A percentile compares a stretch with the other conserved stretches of the same genome.
phyloP scores from a whole-genome alignment of 1,140 invertebrate species.

The Bombus fervidus region DNA sequence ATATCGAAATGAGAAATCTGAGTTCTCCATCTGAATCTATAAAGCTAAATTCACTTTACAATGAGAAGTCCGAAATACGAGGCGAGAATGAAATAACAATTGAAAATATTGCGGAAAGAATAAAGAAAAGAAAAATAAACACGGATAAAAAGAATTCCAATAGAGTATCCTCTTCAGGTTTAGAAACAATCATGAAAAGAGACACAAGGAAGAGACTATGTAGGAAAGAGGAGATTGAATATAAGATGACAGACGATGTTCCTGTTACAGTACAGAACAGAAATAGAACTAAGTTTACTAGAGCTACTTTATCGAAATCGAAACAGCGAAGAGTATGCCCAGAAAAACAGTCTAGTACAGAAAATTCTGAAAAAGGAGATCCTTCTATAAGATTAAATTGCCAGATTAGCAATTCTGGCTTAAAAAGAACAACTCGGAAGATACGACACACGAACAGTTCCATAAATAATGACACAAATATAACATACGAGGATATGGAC shows the following conservation, averaged over 20 bases:
- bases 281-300: constrained; percentile 39
- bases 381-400: background rate
- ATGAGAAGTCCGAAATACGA: constrained; percentile 25
- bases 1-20: constrained; percentile 17
- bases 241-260: background rate
- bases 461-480: constrained; percentile 9
- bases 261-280: constrained; percentile 29
- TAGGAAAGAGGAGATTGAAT: constrained; percentile 27
- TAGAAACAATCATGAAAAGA: constrained; percentile 5
- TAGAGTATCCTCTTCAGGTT: background rate
- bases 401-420: constrained; percentile 1
- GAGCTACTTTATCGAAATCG: constrained; percentile 29
- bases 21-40: constrained; percentile 2
- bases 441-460: constrained; percentile 22
- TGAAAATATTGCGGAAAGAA: constrained; percentile 79
- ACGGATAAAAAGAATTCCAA: constrained; percentile 32
- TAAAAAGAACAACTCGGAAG: constrained; percentile 49
- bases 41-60: constrained; percentile 19
- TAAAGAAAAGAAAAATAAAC: constrained; percentile 76
- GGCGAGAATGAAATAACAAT: constrained; percentile 56
- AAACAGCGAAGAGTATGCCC: constrained; percentile 20
- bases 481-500: background rate
- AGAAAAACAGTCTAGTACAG: constrained; percentile 7
- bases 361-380: constrained; percentile 24
- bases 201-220: constrained; percentile 29